Evolutionary conservation across 2,797 vertebrate genomes (phyloP), one percentile per base, ranked within the genome.

Genomic region (Sphaeramia orbicularis): DNA sequence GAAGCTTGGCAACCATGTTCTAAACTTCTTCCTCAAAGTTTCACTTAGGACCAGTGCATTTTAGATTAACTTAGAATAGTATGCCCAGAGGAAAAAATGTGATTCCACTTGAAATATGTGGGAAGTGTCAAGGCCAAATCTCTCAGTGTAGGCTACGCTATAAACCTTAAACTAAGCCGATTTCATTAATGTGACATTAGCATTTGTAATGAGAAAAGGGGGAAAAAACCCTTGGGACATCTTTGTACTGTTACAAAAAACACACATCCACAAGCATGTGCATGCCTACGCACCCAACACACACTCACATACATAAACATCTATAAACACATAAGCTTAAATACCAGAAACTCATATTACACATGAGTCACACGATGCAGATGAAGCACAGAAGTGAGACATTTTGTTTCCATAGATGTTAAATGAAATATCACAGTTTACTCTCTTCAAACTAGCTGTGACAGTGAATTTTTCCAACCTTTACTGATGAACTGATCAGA

Each of bases 111-210:
- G 73, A 90, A 89, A 89, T 85, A 88, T 85, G 87, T 91, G 87
- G 87, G 86, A 87, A 89, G 91, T 82, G 87, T 84, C 63, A 59
- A 64, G 82, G 86, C 88, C 79, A 90, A 93, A 92, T 92, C 88
- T 91, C 80, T 68, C 44, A 75, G 84, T 78, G 89, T 89, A 80
- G 88, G 91, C 86, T 78, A 84, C 66, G 87, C 83, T 80, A 86
- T 90, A 87, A 93, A 93, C 91, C 84, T 86, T 87, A 88, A 86
- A 91, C 85, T 90, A 90, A 92, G 91, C 89, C 76, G 79, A 92
- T 93, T 92, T 92, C 81, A 93, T 93, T 91, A 89, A 90, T 89
- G 75, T 88, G 85, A 89, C 84, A 93, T 94, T 90, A 92, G 92
- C 89, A 93, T 94, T 92, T 87, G 88, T 91, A 93, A 92, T 93